Base-by-base conservation (phyloP, 2,113 vertebrate species). In the Lophotis ruficrista region DNA sequence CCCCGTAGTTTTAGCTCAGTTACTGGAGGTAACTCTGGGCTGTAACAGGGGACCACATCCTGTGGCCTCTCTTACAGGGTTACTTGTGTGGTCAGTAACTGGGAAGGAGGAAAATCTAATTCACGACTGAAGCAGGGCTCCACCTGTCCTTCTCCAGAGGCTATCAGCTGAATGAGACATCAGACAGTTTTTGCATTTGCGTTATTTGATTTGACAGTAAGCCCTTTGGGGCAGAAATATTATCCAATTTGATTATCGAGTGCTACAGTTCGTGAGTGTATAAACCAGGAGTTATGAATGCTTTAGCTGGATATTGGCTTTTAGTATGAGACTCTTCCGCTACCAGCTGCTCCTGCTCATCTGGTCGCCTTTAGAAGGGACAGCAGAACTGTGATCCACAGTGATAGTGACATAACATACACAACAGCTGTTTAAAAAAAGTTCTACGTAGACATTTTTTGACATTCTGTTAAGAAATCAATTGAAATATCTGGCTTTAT, bases 281-380 rank as follows among this genome's bases (percentile, higher is more conserved):
- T 81, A 22, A 81, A 66, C 43, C 4, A 54, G 58, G 70, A 93
- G 58, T 91, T 92, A 41, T 2, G 30, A 87, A 16, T 53, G 51
- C 47, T 83, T 37, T 58, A n/a, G 90, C 80, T 94, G 85, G 69
- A 35, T 94, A 56, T 84, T 94, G 91, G 86, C 48, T 94, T 92
- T 91, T 84, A 75, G 85, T n/a, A 38, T 31, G 41, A 81, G 75
- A 62, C 45, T 54, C 18, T 62, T 33, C 68, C 3, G 20, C 54
- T 53, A 56, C 92, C 93, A 93, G 92, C 93, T 95, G 96, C 82
- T 95, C 48, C 64, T 85, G 14, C 79, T 96, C 92, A 94, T 88
- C 92, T 95, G 93, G 82, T 53, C 9, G 0, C 8, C 68, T 75
- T 72, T 20, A 10, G 51, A 93, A 41, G 62, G 85, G 75, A 54